Conservation (phyloP, 2,113 vertebrate genomes). For the Odontophorus gujanensis region DNA sequence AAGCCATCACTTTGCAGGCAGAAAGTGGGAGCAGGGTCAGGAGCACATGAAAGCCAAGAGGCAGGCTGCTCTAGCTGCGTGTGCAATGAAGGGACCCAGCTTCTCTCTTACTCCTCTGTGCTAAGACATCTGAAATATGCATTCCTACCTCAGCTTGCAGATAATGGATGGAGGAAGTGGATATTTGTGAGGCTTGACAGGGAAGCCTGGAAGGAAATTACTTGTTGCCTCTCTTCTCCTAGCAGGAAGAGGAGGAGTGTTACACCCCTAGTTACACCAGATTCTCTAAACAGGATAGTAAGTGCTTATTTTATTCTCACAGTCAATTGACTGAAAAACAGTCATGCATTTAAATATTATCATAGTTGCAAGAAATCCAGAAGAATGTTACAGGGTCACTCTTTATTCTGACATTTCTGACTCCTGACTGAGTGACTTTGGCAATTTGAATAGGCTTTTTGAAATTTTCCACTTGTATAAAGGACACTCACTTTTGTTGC, state of each 20-base stretch:
- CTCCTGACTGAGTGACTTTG: background rate
- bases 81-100: fast-evolving
- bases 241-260: background rate
- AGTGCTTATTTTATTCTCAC: background rate
- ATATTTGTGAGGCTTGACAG: background rate
- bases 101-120: background rate
- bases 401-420: background rate
- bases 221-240: background rate
- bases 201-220: background rate
- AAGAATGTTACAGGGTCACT: background rate
- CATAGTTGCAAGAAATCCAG: background rate
- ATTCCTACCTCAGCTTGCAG: background rate
- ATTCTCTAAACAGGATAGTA: background rate
- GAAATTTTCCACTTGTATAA: background rate
- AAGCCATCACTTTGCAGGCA: background rate
- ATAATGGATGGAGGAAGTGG: background rate
- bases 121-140: background rate
- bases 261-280: background rate
- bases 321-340: background rate
- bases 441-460: background rate
- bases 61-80: background rate
- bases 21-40: background rate
- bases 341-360: background rate
- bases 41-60: background rate
- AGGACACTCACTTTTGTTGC: background rate